phyloP scores from a whole-genome alignment of 1,140 invertebrate genomes.

The Dermatophagoides farinae region DNA sequence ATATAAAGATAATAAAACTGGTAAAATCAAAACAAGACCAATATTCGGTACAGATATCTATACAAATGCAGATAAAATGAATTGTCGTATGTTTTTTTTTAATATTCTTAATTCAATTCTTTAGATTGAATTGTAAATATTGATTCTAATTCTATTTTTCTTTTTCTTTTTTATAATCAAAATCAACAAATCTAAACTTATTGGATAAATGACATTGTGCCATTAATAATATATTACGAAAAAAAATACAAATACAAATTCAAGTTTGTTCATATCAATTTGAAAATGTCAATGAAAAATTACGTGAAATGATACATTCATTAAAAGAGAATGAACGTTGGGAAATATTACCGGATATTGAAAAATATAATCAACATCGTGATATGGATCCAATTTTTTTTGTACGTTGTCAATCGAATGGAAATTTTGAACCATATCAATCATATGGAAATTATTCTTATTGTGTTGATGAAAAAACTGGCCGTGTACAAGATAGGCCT shows the following conservation, averaged over 20 bases:
- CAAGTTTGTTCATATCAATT: slow-evolving; percentile 11
- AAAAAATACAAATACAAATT: neutral
- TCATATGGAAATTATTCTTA: slow-evolving; percentile 11
- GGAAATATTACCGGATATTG: too few relatives aligned
- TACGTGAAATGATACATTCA: neutral
- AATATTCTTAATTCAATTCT: too few relatives aligned
- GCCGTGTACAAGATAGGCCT: neutral
- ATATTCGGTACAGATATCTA: slow-evolving; percentile 16
- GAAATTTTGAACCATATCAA: slow-evolving; percentile 15
- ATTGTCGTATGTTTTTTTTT: slow-evolving; percentile 11
- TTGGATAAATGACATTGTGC: too few relatives aligned
- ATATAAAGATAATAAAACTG: neutral
- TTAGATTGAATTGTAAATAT: too few relatives aligned
- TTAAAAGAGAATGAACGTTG: too few relatives aligned
- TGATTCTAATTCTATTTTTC: neutral
- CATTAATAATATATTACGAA: too few relatives aligned
- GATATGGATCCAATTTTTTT: neutral
- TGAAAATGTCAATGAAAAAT: neutral
- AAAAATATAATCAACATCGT: too few relatives aligned
- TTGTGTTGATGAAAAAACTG: slow-evolving; percentile 7
- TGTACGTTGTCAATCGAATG: slow-evolving; percentile 14
- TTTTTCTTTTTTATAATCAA: too few relatives aligned
- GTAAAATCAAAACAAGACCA: neutral
- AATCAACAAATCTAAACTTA: too few relatives aligned
- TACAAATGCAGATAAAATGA: slow-evolving; percentile 5